Evolutionary conservation across 2,888 invertebrate species (phyloP).

Genomic region (Drosophila eohydei): DNA sequence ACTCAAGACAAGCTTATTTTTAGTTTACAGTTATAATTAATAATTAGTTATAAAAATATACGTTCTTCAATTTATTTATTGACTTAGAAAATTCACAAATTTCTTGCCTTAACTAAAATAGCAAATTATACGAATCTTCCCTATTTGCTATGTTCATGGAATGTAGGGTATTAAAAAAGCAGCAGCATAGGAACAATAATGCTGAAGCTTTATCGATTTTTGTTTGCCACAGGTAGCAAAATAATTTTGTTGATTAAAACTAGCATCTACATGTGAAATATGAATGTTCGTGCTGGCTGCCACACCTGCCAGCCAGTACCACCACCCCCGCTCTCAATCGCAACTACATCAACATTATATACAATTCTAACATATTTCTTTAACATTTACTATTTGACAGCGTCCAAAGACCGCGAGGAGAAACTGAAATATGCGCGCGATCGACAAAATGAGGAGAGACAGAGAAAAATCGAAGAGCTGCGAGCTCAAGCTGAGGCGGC

Average conservation of each 20-base stretch:
- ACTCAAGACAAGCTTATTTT: no score
- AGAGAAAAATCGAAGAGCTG: conserved; percentile 94
- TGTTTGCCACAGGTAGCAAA: conserved; percentile 57
- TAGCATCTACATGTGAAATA: conserved; percentile 40
- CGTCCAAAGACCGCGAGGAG: conserved; percentile 87
- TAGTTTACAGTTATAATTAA: no score
- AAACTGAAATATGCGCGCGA: conserved; percentile 92
- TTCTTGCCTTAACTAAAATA: not conserved
- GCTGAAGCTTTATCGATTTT: conserved; percentile 61
- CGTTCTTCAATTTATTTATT: not conserved
- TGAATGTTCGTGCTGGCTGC: conserved; percentile 14
- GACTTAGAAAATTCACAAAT: not conserved
- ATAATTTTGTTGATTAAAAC: conserved; percentile 33
- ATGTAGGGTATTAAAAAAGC: conserved; percentile 8
- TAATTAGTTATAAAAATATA: not conserved
- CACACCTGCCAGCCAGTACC: not conserved
- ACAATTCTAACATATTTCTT: conserved; percentile 4
- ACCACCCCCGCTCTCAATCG: not conserved
- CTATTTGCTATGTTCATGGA: not conserved
- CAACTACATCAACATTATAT: conserved; percentile 3
- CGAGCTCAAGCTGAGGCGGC: conserved; percentile 95
- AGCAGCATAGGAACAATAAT: conserved; percentile 34
- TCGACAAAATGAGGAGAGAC: conserved; percentile 94
- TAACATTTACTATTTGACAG: conserved; percentile 46
- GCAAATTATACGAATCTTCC: not conserved